Evolutionary conservation across 2,888 invertebrate genomes (phyloP), one percentile per base, ranked within the genome.

Genomic region (Deroplatys truncata): DNA sequence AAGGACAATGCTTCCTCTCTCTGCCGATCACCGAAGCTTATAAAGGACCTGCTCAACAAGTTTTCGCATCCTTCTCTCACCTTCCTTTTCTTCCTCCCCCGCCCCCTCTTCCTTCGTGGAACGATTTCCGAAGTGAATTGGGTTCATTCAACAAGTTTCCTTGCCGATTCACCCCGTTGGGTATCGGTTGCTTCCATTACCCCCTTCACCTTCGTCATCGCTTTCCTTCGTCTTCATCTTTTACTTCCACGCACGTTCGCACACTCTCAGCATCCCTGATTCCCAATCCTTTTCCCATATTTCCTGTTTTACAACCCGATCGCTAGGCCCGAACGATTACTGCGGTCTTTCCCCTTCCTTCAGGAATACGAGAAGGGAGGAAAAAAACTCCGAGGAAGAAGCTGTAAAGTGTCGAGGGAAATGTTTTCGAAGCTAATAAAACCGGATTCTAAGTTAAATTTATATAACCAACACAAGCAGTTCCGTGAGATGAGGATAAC

Each of bases 81-180:
- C 82, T 25, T 86, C 82, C 82, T 86, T 28, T 31, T 86, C 86
- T 25, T 85, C 85, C 88, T 84, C 83, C 84, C 82, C 28, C 56
- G 28, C 29, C 88, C 20, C 29, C 85, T 43, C 85, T 29, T 83
- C 89, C 83, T 84, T 85, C 56, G 90, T 35, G 88, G 85, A 89
- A 88, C 90, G 89, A 90, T 90, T 90, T 90, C 89, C 90, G 90
- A 90, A 90, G 88, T 88, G 89, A 90, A 90, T 90, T 89, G 90
- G 88, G 89, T 84, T 89, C 89, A 86, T 88, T 90, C 90, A 90
- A 90, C 90, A 90, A 90, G 90, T 90, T 88, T 90, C 88, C 89
- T 86, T 86, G 82, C 85, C 90, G 86, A 90, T 90, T 85, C 90
- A 88, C 90, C 83, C 90, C 88, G 90, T 85, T 90, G 85, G 85